A percentile compares a stretch with the other conserved stretches of the same genome.
Conservation (phyloP, 2,888 invertebrate genomes). For the Tipula vernalis region DNA sequence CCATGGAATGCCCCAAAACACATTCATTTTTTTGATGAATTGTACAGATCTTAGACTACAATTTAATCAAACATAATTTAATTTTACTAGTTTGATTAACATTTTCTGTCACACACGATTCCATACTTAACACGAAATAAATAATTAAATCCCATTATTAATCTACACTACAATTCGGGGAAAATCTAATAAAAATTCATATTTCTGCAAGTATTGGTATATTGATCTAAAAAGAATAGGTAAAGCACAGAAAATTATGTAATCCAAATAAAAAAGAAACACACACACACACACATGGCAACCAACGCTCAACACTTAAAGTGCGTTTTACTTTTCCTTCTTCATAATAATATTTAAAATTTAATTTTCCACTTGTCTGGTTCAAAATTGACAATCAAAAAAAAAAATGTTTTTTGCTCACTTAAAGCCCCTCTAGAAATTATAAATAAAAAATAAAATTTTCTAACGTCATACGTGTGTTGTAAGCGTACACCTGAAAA, state of each 20-base stretch:
- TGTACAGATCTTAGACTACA: too few species aligned
- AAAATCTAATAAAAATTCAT: neutral
- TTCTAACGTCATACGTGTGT: neutral
- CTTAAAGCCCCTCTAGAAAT: neutral
- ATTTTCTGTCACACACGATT: too few species aligned
- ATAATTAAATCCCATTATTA: too few species aligned
- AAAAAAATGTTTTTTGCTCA: neutral
- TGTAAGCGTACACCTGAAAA: neutral
- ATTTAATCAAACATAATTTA: too few species aligned
- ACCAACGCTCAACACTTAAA: neutral
- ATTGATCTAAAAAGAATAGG: neutral
- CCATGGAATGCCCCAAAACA: too few species aligned
- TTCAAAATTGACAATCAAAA: neutral
- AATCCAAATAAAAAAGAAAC: neutral
- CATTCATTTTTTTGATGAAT: too few species aligned
- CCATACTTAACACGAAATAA: too few species aligned
- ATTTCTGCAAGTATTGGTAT: neutral
- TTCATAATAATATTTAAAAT: neutral
- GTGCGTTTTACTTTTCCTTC: neutral
- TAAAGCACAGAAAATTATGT: neutral
- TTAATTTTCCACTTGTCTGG: neutral
- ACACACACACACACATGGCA: neutral
- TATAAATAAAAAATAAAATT: neutral
- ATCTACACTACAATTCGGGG: neutral
- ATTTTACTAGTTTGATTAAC: too few species aligned